phyloP scores from a whole-genome alignment of 2,888 invertebrate genomes.

The Phortica magna region DNA sequence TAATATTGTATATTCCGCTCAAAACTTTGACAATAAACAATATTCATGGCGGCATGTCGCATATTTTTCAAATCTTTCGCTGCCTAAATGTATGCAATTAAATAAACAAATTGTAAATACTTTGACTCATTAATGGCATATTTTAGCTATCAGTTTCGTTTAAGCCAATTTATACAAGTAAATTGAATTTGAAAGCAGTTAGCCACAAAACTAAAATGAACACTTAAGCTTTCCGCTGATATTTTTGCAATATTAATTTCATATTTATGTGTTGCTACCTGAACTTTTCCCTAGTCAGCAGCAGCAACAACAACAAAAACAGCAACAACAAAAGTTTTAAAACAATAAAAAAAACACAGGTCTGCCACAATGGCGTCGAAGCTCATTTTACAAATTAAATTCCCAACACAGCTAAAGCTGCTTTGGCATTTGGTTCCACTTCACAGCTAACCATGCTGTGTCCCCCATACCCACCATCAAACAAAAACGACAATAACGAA shows the following conservation, averaged over 20 bases:
- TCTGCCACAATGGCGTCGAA: constrained; percentile 13
- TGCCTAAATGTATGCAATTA: constrained; percentile 5
- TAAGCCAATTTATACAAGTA: constrained; percentile 1
- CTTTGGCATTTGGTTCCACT: not conserved
- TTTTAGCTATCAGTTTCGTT: constrained; percentile 11
- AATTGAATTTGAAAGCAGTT: constrained; percentile 22
- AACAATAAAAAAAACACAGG: not conserved
- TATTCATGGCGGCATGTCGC: not conserved
- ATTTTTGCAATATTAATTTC: constrained; percentile 24
- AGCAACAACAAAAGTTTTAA: not conserved
- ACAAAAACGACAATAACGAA: not conserved
- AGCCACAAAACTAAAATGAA: not conserved
- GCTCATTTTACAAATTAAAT: constrained; percentile 28
- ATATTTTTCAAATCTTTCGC: not conserved
- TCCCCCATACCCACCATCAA: not conserved
- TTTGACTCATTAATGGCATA: not conserved
- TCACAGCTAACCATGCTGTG: not conserved
- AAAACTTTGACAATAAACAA: too few relatives aligned
- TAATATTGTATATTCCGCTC: too few relatives aligned
- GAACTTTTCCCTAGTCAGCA: constrained; percentile 9
- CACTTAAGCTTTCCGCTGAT: not conserved
- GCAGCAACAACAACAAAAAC: not conserved
- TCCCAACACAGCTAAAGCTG: constrained; percentile 11
- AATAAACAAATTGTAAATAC: not conserved
- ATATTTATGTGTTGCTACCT: constrained; percentile 18